These are phyloP conservation scores for Tromatobia lineatoria DNA, from an alignment of 2,888 invertebrate species.

Conservation along the genomic window DNA sequence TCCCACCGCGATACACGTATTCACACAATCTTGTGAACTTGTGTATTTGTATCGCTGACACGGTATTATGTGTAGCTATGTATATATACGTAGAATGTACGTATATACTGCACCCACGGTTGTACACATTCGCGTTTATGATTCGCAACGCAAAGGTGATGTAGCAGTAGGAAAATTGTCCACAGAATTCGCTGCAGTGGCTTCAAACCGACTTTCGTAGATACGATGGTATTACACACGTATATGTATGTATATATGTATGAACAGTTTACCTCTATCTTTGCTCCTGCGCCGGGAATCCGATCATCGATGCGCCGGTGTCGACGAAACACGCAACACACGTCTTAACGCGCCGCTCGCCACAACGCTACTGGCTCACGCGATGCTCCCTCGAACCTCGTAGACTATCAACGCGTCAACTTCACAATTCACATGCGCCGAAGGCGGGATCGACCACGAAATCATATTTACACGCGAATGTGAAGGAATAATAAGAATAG, in stretches of 20 bases:
- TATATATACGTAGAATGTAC: neutral
- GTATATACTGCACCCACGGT: constrained; percentile 15
- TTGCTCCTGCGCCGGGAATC: constrained; percentile 6
- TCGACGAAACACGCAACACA: constrained; percentile 26
- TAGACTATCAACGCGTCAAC: neutral
- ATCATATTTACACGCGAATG: neutral
- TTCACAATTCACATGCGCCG: neutral
- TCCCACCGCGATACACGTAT: constrained; percentile 52
- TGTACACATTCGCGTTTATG: constrained; percentile 20
- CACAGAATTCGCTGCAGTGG: constrained; percentile 34
- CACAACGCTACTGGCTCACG: constrained; percentile 51
- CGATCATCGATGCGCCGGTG: constrained; percentile 20
- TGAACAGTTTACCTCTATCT: constrained; percentile 22
- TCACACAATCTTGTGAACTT: neutral
- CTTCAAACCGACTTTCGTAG: constrained; percentile 22
- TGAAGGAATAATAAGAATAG: neutral
- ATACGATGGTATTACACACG: constrained; percentile 3
- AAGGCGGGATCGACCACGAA: neutral
- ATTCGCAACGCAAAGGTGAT: constrained; percentile 6
- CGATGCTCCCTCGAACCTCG: neutral
- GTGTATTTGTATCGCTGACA: constrained; percentile 17
- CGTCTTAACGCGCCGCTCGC: constrained; percentile 29
- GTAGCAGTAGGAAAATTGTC: constrained; percentile 1
- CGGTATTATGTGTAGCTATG: constrained; percentile 2
- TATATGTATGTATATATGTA: neutral